Evolutionary conservation across 2,797 vertebrate genomes (phyloP).

Genomic region (Bovichtus variegatus): DNA sequence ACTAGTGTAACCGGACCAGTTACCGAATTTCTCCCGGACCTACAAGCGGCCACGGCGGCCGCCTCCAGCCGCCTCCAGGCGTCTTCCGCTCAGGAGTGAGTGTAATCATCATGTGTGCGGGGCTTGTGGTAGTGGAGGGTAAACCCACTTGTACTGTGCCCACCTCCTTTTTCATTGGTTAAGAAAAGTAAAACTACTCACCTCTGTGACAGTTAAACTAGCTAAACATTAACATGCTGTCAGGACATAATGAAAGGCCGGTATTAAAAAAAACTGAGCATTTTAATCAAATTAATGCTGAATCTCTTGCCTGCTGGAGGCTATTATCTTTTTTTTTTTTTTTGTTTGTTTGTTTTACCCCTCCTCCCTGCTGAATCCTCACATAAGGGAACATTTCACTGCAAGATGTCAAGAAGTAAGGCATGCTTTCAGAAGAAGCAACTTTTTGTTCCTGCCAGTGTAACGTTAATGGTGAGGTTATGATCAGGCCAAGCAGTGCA

Average conservation of each 20-base stretch:
- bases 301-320: neutral
- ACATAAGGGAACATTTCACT: conserved; percentile 4
- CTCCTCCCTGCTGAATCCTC: neutral
- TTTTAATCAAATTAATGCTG: neutral
- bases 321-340: neutral
- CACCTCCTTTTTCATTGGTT: conserved; percentile 43
- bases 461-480: neutral
- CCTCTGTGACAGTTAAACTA: conserved; percentile 4
- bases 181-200: neutral
- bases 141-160: conserved; percentile 36
- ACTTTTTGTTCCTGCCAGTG: neutral
- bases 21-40: neutral
- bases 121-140: conserved; percentile 27
- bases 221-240: conserved; percentile 26
- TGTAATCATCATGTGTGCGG: conserved; percentile 16
- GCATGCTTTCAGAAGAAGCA: neutral
- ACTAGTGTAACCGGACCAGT: neutral
- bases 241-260: neutral
- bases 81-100: conserved; percentile 14
- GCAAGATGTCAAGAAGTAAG: neutral
- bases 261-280: neutral
- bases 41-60: neutral
- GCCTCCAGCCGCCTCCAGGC: conserved; percentile 28
- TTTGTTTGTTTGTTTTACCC: too few species aligned
- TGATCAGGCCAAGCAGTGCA: conserved; percentile 16